Conservation (phyloP, 2,888 invertebrate genomes). For the Micoletzkya japonica region DNA sequence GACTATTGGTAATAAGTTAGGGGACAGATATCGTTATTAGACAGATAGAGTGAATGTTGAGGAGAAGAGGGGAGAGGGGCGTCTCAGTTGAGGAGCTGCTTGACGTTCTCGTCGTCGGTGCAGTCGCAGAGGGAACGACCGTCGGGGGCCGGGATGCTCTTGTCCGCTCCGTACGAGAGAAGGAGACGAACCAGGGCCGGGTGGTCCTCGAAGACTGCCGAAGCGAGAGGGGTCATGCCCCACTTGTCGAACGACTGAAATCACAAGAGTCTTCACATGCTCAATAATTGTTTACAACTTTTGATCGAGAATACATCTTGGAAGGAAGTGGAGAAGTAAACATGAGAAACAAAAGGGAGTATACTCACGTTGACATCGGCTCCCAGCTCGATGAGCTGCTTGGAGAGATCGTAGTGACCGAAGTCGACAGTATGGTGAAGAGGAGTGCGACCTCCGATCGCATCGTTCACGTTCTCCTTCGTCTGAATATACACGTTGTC, state of each 20-base stretch:
- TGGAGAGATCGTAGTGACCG: slow-evolving; percentile 85
- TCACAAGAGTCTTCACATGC: neutral
- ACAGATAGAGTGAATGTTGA: too few species aligned
- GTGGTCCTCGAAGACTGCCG: slow-evolving; percentile 96
- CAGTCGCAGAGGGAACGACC: slow-evolving; percentile 41
- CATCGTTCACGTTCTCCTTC: slow-evolving; percentile 73
- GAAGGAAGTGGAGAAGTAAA: neutral
- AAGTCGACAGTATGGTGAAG: slow-evolving; percentile 92
- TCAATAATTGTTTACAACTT: too few species aligned
- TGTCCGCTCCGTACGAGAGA: slow-evolving; percentile 69
- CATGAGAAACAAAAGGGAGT: slow-evolving; percentile 9
- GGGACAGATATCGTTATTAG: too few species aligned
- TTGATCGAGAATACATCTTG: neutral
- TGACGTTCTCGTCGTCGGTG: slow-evolving; percentile 38
- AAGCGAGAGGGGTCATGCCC: slow-evolving; percentile 88
- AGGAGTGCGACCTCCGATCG: slow-evolving; percentile 84
- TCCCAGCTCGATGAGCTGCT: slow-evolving; percentile 84
- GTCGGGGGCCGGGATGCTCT: slow-evolving; percentile 37
- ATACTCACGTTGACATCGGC: slow-evolving; percentile 87
- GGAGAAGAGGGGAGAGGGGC: too few species aligned
- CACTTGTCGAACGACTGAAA: slow-evolving; percentile 87
- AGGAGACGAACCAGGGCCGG: slow-evolving; percentile 85
- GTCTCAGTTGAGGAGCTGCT: slow-evolving; percentile 32
- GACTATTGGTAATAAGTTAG: too few species aligned
- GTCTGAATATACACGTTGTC: slow-evolving; percentile 28